Base-by-base conservation (phyloP, 2,797 vertebrate genomes). In the Rhynchotus rufescens region DNA sequence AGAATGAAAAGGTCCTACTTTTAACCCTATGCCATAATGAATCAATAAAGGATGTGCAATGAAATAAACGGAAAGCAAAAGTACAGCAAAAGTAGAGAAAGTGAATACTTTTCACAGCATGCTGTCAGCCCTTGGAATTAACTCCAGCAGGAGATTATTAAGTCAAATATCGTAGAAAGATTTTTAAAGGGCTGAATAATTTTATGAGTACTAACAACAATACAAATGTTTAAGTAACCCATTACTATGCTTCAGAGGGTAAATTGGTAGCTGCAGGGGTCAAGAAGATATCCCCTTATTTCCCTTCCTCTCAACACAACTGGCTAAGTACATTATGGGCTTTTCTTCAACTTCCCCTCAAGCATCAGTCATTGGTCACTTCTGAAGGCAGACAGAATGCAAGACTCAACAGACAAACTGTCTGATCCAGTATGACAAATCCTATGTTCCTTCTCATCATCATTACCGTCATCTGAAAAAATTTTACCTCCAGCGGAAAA, bases 141-240 rank as follows among this genome's bases (percentile, higher is more conserved):
- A 93, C 54, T 94, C 72, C 94, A 94, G 92, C 86, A 90, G 93
- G 94, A 93, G 87, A 95, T 86, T 92, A 93, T 94, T 83, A 93
- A 92, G 34, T 83, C 92, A 93, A 96, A 95, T 91, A 88, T 71
- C 4, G 40, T 36, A 77, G 51, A 91, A 93, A 92, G 85, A 80
- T 77, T 93, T 94, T 93, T 88, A 86, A 89, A 88, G 80, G 64
- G 49, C 47, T 92, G 84, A 84, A 94, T 95, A 96, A 93, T 93
- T 95, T 92, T 94, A 72, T 89, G 74, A 86, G 84, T 92, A 93
- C 88, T 88, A 93, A 91, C 80, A 93, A 86, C 85, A 93, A 90
- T 86, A 71, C 34, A 49, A 90, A 91, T 78, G 65, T 81, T 92
- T 67, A 94, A 93, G 72, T 79, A 90, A 90, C 82, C 59, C 86